Evolutionary conservation across 2,113 vertebrate species (phyloP).

Genomic region (Anser brachyrhynchus): DNA sequence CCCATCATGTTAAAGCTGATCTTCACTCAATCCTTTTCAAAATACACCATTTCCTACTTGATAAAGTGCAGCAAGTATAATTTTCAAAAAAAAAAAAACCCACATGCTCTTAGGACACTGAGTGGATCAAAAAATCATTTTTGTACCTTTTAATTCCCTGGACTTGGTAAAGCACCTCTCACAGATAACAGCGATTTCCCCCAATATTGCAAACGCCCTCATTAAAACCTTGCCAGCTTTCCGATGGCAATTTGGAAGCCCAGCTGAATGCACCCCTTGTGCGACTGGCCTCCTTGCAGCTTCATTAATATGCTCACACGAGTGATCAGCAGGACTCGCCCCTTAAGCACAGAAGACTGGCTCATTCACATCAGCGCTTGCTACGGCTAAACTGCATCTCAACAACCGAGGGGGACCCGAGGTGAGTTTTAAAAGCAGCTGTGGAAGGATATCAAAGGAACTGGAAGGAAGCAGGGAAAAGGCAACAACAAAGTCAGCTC

Average conservation of each 20-base stretch:
- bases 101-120: not conserved
- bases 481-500: not conserved
- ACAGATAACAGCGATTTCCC: not conserved
- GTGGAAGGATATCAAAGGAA: not conserved
- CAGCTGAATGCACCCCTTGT: conserved; percentile 44
- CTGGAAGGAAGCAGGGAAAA: conserved; percentile 17
- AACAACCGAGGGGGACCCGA: not conserved
- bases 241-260: not conserved
- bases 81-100: not conserved
- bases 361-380: conserved; percentile 5
- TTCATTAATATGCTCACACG: conserved; percentile 25
- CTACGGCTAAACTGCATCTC: not conserved
- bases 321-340: not conserved
- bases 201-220: not conserved
- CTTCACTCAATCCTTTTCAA: not conserved
- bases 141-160: not conserved
- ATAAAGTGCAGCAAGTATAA: not conserved
- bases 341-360: not conserved
- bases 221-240: conserved; percentile 21
- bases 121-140: not conserved
- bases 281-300: not conserved
- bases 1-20: not conserved
- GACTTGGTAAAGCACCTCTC: not conserved
- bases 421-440: conserved; percentile 42
- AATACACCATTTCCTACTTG: not conserved